These are phyloP conservation scores for Spongilla lacustris DNA, from an alignment of 37 sponge, comb jelly and placozoan genomes.

Conservation along the genomic window DNA sequence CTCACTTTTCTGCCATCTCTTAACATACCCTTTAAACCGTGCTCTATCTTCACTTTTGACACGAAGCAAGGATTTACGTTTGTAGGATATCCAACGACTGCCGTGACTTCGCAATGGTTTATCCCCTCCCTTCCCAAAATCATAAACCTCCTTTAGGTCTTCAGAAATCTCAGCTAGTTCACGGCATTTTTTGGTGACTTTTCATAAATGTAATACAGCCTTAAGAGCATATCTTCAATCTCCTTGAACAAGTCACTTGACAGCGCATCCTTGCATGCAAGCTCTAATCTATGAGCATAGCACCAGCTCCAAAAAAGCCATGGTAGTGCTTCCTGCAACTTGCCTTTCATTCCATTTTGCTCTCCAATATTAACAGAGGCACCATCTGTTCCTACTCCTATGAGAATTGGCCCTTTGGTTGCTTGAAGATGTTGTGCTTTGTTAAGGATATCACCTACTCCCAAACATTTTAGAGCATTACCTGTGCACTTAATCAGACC, in stretches of 20 bases:
- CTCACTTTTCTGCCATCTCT: constrained; percentile 48
- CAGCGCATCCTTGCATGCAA: constrained; percentile 64
- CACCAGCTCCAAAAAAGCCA: constrained; percentile 72
- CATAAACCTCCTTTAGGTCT: constrained; percentile 51
- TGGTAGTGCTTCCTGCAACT: constrained; percentile 21
- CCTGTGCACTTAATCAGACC: constrained; percentile 46
- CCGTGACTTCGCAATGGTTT: constrained; percentile 44
- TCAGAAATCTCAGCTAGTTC: constrained; percentile 29
- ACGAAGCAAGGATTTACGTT: constrained; percentile 39
- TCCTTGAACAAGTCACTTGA: constrained; percentile 26
- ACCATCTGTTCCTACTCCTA: constrained; percentile 76
- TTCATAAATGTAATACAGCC: constrained; percentile 39
- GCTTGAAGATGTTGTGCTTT: constrained; percentile 1
- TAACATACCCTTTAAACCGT: constrained; percentile 44
- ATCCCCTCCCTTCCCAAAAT: constrained; percentile 29
- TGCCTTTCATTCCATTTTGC: constrained; percentile 51
- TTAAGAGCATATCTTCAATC: constrained; percentile 59
- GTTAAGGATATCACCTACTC: constrained; percentile 30
- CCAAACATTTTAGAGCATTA: constrained; percentile 41
- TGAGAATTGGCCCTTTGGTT: constrained; percentile 26
- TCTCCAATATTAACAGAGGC: constrained; percentile 59
- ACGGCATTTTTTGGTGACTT: constrained; percentile 51
- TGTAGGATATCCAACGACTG: constrained; percentile 59
- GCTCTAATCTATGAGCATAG: constrained; percentile 60
- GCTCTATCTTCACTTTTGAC: constrained; percentile 23